A percentile compares a stretch with the other conserved stretches of the same genome.
These are phyloP conservation scores for Thyatira batis DNA, from an alignment of 2,888 invertebrate genomes.

Conservation along the genomic window DNA sequence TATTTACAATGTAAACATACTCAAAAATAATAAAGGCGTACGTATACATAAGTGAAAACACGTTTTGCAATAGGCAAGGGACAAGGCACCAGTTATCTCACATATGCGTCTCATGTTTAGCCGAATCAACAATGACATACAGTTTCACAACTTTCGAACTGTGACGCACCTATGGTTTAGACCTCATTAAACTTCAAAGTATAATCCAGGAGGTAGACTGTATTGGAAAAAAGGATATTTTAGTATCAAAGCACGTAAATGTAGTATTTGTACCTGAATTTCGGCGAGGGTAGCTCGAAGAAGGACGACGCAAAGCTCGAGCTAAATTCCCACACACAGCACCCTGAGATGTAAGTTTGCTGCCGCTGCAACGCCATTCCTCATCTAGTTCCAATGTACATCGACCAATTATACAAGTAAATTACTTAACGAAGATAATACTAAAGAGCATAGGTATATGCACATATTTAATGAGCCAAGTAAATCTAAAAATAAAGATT, in stretches of 20 bases:
- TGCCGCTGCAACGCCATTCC: conserved; percentile 72
- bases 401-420: background rate
- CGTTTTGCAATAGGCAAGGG: conserved; percentile 7
- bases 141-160: conserved; percentile 26
- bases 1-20: background rate
- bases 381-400: conserved; percentile 46
- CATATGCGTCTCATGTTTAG: background rate
- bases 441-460: no score
- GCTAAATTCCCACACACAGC: conserved; percentile 77
- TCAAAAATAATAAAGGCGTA: background rate
- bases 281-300: conserved; percentile 17
- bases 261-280: conserved; percentile 12
- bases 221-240: background rate
- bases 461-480: no score
- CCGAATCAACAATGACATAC: conserved; percentile 7
- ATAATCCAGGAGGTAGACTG: background rate
- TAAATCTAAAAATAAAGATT: no score
- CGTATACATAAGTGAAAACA: conserved; percentile 7
- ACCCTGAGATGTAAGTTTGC: conserved; percentile 68
- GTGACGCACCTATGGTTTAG: conserved; percentile 2
- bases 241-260: background rate
- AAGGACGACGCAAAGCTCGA: conserved; percentile 58
- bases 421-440: no score
- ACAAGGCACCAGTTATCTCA: background rate
- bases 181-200: background rate